These are phyloP conservation scores for Mustela nigripes DNA, from an alignment of 2,113 vertebrate genomes.

Conservation along the genomic window DNA sequence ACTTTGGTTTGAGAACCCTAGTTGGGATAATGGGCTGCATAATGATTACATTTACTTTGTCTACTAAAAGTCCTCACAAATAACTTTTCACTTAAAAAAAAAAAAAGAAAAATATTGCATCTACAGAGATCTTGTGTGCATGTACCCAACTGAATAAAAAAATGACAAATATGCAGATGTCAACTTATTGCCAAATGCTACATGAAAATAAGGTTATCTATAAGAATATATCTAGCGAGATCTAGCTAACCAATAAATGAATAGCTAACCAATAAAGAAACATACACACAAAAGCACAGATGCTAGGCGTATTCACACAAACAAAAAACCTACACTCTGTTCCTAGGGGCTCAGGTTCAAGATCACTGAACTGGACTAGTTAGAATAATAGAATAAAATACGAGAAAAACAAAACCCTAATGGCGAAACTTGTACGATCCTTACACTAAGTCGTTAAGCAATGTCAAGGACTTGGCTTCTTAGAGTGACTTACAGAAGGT, in stretches of 20 bases:
- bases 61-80: constrained; percentile 33
- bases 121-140: not conserved
- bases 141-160: not conserved
- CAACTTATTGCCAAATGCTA: not conserved
- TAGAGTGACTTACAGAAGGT: not conserved
- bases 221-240: not conserved
- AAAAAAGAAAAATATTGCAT: not conserved
- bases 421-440: not conserved
- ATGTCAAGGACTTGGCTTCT: not conserved
- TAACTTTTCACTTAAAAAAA: not conserved
- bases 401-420: not conserved
- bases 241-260: not conserved
- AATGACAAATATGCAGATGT: not conserved
- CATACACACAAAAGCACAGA: not conserved
- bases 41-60: not conserved
- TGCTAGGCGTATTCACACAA: not conserved
- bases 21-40: not conserved
- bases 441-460: not conserved
- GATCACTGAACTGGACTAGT: not conserved
- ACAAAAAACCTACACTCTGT: not conserved
- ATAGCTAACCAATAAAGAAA: not conserved
- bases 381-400: constrained; percentile 29
- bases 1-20: constrained; percentile 9
- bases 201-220: not conserved
- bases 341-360: not conserved